Evolutionary conservation across 2,888 invertebrate genomes (phyloP).

Genomic region (Linyphia triangularis): DNA sequence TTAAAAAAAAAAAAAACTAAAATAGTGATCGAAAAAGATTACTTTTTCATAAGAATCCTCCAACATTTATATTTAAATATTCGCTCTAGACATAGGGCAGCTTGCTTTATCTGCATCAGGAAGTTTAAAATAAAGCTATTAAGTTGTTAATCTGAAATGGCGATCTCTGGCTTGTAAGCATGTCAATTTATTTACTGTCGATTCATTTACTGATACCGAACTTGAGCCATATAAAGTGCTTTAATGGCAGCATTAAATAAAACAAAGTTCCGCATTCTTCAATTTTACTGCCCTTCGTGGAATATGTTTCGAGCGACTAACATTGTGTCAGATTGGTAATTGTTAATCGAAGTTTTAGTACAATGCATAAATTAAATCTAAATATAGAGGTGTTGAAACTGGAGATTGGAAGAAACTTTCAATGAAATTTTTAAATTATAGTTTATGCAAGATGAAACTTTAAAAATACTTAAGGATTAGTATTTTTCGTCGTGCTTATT

Average conservation of each 20-base stretch:
- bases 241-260: constrained; percentile 23
- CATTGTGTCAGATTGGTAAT: background rate
- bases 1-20: background rate
- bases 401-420: background rate
- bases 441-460: too few species aligned
- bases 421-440: too few species aligned
- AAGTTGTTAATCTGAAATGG: constrained; percentile 41
- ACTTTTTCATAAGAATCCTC: background rate
- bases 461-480: too few species aligned
- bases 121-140: constrained; percentile 48
- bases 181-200: constrained; percentile 30
- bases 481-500: too few species aligned
- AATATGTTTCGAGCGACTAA: background rate
- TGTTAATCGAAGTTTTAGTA: constrained; percentile 4
- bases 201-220: constrained; percentile 21
- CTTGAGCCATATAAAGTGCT: constrained; percentile 20
- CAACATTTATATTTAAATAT: background rate
- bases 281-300: constrained; percentile 6
- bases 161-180: constrained; percentile 19
- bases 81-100: background rate
- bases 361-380: constrained; percentile 3
- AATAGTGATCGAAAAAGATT: background rate
- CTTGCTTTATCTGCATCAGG: background rate
- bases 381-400: background rate
- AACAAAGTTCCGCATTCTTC: constrained; percentile 37